These are phyloP conservation scores for Neelides folsomi DNA, from an alignment of 2,888 invertebrate genomes.

Conservation along the genomic window DNA sequence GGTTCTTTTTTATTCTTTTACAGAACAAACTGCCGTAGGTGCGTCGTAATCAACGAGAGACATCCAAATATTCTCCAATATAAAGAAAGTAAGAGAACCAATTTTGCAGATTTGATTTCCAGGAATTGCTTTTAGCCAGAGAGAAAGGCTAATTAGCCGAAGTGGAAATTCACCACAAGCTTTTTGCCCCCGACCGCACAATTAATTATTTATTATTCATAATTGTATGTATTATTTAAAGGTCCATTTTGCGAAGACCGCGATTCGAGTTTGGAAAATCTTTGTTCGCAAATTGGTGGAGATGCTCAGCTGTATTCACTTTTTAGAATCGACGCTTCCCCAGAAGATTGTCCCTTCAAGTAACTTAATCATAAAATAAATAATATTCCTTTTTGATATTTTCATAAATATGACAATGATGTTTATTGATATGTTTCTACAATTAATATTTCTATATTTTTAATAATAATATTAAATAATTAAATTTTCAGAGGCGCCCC, in stretches of 20 bases:
- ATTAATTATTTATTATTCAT: background rate
- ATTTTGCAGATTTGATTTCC: background rate
- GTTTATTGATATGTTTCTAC: background rate
- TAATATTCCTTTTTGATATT: background rate
- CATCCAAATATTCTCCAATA: slow-evolving; percentile 89
- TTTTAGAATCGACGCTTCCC: slow-evolving; percentile 57
- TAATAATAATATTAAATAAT: background rate
- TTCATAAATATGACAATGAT: background rate
- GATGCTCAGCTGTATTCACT: slow-evolving; percentile 61
- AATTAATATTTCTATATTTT: slow-evolving; percentile 2
- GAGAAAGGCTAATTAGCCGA: too few relatives aligned
- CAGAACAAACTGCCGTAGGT: slow-evolving; percentile 81
- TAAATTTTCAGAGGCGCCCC: slow-evolving; percentile 47
- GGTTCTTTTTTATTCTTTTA: slow-evolving; percentile 37
- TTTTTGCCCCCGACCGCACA: too few relatives aligned
- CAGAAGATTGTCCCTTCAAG: slow-evolving; percentile 61
- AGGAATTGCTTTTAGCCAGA: background rate
- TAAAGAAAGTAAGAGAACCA: slow-evolving; percentile 78
- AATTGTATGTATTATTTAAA: too few relatives aligned
- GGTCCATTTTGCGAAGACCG: slow-evolving; percentile 42
- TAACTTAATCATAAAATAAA: slow-evolving; percentile 10
- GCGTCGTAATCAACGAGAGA: slow-evolving; percentile 89
- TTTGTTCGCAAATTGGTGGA: slow-evolving; percentile 56
- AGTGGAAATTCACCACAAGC: too few relatives aligned
- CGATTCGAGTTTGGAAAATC: slow-evolving; percentile 44